These are phyloP conservation scores for Telenomus remus DNA, from an alignment of 1,140 invertebrate genomes.

Conservation along the genomic window DNA sequence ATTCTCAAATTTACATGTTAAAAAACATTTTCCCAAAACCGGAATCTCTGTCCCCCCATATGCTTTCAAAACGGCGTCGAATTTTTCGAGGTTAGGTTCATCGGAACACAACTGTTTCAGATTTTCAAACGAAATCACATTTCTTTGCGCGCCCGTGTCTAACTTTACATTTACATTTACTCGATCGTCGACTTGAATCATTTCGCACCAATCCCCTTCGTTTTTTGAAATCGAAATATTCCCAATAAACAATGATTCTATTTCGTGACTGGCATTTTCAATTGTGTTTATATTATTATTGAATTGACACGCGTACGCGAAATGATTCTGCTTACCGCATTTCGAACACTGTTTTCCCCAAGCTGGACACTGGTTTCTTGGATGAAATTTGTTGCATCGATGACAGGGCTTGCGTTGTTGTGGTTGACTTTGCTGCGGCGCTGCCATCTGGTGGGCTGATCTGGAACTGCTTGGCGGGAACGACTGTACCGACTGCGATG, in stretches of 20 bases:
- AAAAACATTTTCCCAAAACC: conserved; percentile 44
- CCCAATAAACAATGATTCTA: conserved; percentile 22
- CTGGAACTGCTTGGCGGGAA: background rate
- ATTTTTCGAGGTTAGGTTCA: conserved; percentile 55
- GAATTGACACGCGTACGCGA: conserved; percentile 12
- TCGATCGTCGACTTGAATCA: conserved; percentile 22
- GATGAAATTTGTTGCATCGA: conserved; percentile 28
- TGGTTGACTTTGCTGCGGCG: background rate
- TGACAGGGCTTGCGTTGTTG: conserved; percentile 18
- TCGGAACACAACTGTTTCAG: background rate
- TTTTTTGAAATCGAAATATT: conserved; percentile 25
- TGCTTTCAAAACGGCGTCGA: conserved; percentile 54
- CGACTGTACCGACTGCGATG: background rate
- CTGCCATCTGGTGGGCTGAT: background rate
- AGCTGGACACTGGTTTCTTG: conserved; percentile 27
- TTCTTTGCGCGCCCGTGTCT: conserved; percentile 28
- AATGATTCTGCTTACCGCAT: conserved; percentile 38
- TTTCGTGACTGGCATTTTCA: background rate
- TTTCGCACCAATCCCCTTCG: conserved; percentile 41
- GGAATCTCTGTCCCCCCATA: conserved; percentile 77
- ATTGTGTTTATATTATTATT: conserved; percentile 14
- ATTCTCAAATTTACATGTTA: conserved; percentile 48
- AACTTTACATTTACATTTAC: conserved; percentile 8
- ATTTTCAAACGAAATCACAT: conserved; percentile 11
- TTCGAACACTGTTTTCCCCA: conserved; percentile 29